Evolutionary conservation across 2,888 invertebrate genomes (phyloP), one percentile per base, ranked within the genome.

Genomic region (Zaprionus obscuricornis): DNA sequence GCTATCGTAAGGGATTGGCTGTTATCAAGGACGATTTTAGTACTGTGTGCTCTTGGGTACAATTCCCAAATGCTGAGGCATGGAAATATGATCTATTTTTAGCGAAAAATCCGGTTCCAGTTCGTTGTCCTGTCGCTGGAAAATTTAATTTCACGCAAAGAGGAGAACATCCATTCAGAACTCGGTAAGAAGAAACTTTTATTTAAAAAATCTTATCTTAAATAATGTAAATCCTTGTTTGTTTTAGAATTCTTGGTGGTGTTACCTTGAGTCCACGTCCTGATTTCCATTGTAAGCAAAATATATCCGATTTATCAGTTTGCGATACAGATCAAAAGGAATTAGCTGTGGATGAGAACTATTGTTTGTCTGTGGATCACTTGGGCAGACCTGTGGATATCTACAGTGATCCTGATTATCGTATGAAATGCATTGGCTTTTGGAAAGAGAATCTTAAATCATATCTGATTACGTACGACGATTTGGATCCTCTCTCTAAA

Each of bases 381-480:
- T 93, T 96, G 83, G 98, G 98, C 39, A 92, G 96, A 76, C 98
- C 98, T 1, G 95, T 97, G 56, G 98, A 98, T 91, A 97, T 98
- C 87, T 97, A 97, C 92, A 97, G 89, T 92, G 96, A 97, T 88
- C 97, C 98, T 1, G 98, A 99, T 92, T 97, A 98, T 87, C 95
- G 94, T 89, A 95, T 99, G 95, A 97, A 97, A 88, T 99, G 99
- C 88, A 97, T 99, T 77, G 98, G 98, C 0, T 98, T 93, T 90
- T 99, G 98, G 97, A 97, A 98, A 90, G 98, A 99, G 89, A 98
- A 99, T 92, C 92, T 98, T 26, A 97, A 96, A 89, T 98, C 98
- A 0, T 98, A 98, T 90, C 91, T 99, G 33, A 96, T 99, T 51
- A 99, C 98, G 0, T 98, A 96, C 89, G 98, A 99, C 89, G 97